A percentile compares a stretch with the other conserved stretches of the same genome.
Evolutionary conservation across 2,888 invertebrate species (phyloP).

Genomic region (Polyommatus icarus): DNA sequence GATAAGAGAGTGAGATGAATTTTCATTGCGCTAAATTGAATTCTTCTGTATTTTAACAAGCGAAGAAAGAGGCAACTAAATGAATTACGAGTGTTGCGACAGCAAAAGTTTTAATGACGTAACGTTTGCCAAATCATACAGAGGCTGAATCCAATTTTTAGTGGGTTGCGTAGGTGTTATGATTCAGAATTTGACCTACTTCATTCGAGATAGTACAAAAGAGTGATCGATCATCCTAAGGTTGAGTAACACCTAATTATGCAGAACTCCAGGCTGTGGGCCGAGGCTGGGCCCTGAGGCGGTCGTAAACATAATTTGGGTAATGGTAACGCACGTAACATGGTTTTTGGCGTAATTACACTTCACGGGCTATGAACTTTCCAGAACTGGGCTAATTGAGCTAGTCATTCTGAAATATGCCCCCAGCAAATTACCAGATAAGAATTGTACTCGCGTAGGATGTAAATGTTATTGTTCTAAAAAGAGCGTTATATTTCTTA

Average conservation of each 20-base stretch:
- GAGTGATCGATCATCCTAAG: slow-evolving; percentile 25
- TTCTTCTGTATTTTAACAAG: slow-evolving; percentile 9
- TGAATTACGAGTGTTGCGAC: slow-evolving; percentile 27
- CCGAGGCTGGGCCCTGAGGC: not conserved
- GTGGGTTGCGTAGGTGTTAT: slow-evolving; percentile 48
- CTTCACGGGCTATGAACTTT: slow-evolving; percentile 21
- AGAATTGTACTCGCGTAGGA: not conserved
- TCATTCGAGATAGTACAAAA: slow-evolving; percentile 18
- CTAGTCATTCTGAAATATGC: slow-evolving; percentile 6
- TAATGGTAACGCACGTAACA: slow-evolving; percentile 18
- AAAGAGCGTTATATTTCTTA: not conserved
- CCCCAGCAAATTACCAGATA: not conserved
- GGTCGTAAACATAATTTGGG: slow-evolving; percentile 19
- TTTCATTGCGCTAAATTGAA: slow-evolving; percentile 19
- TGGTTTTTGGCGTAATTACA: slow-evolving; percentile 12
- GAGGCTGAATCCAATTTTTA: slow-evolving; percentile 46
- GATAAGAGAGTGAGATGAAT: slow-evolving; percentile 21
- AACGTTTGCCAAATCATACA: slow-evolving; percentile 47
- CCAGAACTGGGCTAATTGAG: slow-evolving; percentile 21
- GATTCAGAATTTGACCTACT: slow-evolving; percentile 25
- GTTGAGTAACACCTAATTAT: slow-evolving; percentile 23
- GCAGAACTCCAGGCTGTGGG: not conserved
- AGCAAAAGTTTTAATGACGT: slow-evolving; percentile 34
- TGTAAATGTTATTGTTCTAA: not conserved
- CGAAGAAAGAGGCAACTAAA: not conserved